Conservation (phyloP, 2,888 invertebrate genomes). For the Apamea monoglypha region DNA sequence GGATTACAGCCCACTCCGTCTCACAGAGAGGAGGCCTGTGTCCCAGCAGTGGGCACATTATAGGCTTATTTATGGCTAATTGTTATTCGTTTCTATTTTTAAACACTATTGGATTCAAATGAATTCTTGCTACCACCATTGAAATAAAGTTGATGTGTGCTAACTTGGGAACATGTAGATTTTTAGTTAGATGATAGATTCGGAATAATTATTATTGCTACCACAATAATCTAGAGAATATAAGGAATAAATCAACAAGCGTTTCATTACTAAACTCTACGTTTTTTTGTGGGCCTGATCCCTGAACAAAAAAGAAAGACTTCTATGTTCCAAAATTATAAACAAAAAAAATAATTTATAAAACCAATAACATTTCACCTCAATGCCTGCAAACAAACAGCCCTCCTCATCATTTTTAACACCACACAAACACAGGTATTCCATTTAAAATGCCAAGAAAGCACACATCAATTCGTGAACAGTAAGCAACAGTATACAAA, state of each 20-base stretch:
- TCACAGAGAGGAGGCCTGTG: neutral
- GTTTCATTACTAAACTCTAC: neutral
- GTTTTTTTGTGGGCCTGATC: neutral
- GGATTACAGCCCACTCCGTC: neutral
- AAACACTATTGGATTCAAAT: neutral
- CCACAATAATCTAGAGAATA: neutral
- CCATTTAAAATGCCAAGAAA: constrained; percentile 50
- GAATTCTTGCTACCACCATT: neutral
- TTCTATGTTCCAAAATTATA: neutral
- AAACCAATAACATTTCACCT: neutral
- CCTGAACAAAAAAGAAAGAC: neutral
- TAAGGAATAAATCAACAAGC: neutral
- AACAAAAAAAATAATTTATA: neutral
- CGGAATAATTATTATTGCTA: neutral
- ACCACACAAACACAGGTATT: neutral
- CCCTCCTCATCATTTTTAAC: neutral
- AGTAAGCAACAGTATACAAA: constrained; percentile 58
- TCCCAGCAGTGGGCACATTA: neutral
- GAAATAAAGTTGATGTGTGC: neutral
- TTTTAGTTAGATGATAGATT: neutral
- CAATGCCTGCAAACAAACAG: neutral
- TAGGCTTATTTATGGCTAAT: no score
- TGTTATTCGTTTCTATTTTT: no score
- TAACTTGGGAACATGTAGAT: neutral
- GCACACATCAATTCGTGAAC: constrained; percentile 32